Evolutionary conservation across 2,888 invertebrate genomes (phyloP), one percentile per base, ranked within the genome.

Genomic region (Elysia crispata): DNA sequence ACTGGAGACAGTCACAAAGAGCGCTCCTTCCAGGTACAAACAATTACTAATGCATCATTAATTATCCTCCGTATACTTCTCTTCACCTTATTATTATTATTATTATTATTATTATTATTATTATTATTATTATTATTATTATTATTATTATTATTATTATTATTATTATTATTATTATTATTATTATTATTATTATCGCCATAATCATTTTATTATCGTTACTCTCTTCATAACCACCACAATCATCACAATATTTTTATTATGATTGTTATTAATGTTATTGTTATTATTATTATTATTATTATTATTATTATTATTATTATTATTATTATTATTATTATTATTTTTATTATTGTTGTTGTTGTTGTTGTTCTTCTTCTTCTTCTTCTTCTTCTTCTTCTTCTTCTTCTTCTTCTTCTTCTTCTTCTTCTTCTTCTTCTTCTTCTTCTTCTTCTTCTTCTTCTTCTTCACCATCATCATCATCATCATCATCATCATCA

Each of bases 11-110:
- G 5, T 1, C 18, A 18, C 28, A 79, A 79, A 31, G 79, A 79
- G 15, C 25, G 74, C 66, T 74, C 79, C 20, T 79, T 79, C 49
- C 73, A 79, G 79, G 79, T 79, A 67, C 49, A 5, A 5, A 25
- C 11, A 41, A 6, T 6, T 11, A 41, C 41, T 3, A n/a, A n/a
- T n/a, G n/a, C n/a, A n/a, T n/a, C n/a, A n/a, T n/a, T n/a, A n/a
- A n/a, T n/a, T n/a, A n/a, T n/a, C n/a, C n/a, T n/a, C n/a, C n/a
- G n/a, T n/a, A n/a, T n/a, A n/a, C n/a, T n/a, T n/a, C n/a, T n/a
- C n/a, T n/a, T n/a, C n/a, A n/a, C n/a, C n/a, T n/a, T n/a, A n/a
- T n/a, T n/a, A n/a, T n/a, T n/a, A n/a, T n/a, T n/a, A n/a, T n/a
- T n/a, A n/a, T n/a, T n/a, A n/a, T n/a, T n/a, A n/a, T n/a, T n/a